A percentile compares a stretch with the other conserved stretches of the same genome.
phyloP scores from a whole-genome alignment of 2,797 vertebrate species.

The Pseudochirops cupreus region DNA sequence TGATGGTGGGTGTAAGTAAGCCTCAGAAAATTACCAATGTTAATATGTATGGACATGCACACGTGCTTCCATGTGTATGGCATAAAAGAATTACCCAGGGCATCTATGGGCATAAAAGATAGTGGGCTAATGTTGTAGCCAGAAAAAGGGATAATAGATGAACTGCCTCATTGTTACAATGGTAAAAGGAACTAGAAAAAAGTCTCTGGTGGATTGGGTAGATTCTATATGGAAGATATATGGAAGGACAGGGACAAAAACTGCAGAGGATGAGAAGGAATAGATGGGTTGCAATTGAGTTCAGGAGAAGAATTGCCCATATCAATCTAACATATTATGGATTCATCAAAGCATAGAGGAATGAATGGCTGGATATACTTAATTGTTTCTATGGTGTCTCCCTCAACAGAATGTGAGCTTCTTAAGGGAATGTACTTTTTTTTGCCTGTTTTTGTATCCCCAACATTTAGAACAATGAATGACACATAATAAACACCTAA shows the following conservation, averaged over 20 bases:
- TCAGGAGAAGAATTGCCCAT: background rate
- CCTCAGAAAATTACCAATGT: background rate
- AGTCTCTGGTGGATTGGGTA: background rate
- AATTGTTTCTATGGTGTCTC: background rate
- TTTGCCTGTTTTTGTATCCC: background rate
- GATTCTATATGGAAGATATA: background rate
- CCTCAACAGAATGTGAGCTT: background rate
- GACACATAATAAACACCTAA: background rate
- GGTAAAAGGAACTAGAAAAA: background rate
- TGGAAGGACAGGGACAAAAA: background rate
- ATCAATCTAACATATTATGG: background rate
- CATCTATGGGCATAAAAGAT: background rate
- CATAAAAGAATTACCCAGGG: background rate
- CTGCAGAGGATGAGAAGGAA: background rate
- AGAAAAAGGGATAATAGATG: background rate
- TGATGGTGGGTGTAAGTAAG: background rate
- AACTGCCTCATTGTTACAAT: background rate
- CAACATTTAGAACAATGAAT: background rate
- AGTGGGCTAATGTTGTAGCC: background rate
- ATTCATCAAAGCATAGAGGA: background rate
- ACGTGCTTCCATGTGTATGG: background rate
- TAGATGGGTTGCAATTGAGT: background rate
- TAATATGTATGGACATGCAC: background rate
- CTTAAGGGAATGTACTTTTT: background rate
- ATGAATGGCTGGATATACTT: background rate